A percentile compares a stretch with the other conserved stretches of the same genome.
Conservation (phyloP, 2,797 vertebrate genomes). For the Gorsachius magnificus region DNA sequence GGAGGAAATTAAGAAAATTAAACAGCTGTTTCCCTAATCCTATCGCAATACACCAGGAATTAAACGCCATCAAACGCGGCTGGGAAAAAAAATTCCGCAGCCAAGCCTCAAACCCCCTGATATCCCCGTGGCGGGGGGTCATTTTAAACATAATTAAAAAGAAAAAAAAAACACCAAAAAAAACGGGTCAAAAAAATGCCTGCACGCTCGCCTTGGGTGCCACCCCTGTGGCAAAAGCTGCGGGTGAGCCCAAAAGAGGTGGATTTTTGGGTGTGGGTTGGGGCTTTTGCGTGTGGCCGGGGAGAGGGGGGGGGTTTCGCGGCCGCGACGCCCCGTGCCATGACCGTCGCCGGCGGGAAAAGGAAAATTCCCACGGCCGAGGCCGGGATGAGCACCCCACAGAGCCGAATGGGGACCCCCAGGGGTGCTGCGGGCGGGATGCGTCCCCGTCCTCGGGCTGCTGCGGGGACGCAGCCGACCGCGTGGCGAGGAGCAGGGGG, state of each 20-base stretch:
- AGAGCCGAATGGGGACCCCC: rapidly evolving
- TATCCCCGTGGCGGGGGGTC: rapidly evolving
- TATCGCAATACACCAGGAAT: not conserved
- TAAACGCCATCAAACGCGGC: not conserved
- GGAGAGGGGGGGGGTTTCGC: not conserved
- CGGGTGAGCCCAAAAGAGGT: rapidly evolving
- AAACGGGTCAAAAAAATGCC: not conserved
- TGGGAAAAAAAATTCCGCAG: not conserved
- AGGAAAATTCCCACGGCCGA: rapidly evolving
- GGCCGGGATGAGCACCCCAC: rapidly evolving
- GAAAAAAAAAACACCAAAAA: not conserved
- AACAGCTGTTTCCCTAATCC: not conserved
- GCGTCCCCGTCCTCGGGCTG: not conserved
- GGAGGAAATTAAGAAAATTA: too few species aligned
- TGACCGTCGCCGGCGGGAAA: rapidly evolving
- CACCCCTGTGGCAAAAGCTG: rapidly evolving
- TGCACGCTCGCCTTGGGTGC: rapidly evolving
- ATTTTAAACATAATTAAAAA: not conserved
- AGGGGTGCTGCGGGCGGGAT: rapidly evolving
- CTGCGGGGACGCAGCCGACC: not conserved
- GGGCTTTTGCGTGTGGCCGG: rapidly evolving
- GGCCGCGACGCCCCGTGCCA: rapidly evolving
- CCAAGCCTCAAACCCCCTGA: not conserved
- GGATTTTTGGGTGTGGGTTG: rapidly evolving
- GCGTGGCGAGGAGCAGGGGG: not conserved